phyloP scores from a whole-genome alignment of 2,113 vertebrate species.

The Crocuta crocuta region DNA sequence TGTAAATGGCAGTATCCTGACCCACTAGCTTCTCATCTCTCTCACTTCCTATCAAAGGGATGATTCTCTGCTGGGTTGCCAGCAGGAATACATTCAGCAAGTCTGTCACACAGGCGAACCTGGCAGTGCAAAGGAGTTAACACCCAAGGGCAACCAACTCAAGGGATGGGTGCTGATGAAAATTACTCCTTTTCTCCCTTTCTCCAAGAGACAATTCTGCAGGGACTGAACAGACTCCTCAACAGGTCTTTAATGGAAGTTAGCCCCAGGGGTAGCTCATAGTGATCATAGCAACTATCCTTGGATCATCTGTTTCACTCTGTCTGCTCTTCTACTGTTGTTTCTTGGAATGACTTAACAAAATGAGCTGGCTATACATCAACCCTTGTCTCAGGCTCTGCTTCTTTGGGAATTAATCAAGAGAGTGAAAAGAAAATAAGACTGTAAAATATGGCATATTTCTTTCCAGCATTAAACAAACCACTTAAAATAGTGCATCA shows the following conservation, averaged over 20 bases:
- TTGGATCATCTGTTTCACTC: not conserved
- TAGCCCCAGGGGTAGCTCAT: not conserved
- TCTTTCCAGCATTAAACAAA: not conserved
- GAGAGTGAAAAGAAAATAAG: not conserved
- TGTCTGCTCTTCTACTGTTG: not conserved
- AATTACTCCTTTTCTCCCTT: not conserved
- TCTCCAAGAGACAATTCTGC: not conserved
- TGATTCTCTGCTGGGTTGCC: not conserved
- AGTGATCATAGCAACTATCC: not conserved
- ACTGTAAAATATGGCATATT: not conserved
- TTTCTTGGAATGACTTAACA: not conserved
- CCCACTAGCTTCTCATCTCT: not conserved
- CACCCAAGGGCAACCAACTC: not conserved
- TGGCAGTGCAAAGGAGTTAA: not conserved
- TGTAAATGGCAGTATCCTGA: not conserved
- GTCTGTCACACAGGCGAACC: not conserved
- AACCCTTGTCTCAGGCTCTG: not conserved
- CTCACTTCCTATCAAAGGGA: not conserved
- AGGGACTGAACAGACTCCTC: not conserved
- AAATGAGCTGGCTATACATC: not conserved
- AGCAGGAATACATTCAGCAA: not conserved
- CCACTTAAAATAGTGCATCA: constrained; percentile 19
- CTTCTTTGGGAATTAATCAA: not conserved
- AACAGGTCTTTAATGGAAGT: not conserved
- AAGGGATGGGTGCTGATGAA: not conserved